Percentiles rank a stretch among this genome's conserved stretches.
phyloP scores from a whole-genome alignment of 2,888 invertebrate genomes.

The Thecocarcelia acutangulata region DNA sequence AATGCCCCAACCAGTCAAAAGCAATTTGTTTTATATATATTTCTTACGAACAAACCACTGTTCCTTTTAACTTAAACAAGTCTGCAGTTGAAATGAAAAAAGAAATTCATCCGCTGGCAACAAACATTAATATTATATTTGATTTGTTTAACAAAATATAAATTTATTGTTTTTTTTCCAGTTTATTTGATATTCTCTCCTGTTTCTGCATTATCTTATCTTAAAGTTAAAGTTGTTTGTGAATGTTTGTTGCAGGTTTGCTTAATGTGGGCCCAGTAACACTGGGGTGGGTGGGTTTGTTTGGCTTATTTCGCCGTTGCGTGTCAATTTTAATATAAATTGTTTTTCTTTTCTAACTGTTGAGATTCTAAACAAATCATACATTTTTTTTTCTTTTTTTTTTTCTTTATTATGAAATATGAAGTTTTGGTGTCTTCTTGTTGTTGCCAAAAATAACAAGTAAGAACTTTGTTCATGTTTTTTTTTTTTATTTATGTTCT shows the following conservation, averaged over 20 bases:
- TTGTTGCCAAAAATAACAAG: too few relatives aligned
- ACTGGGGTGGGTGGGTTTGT: too few relatives aligned
- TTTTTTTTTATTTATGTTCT: too few relatives aligned
- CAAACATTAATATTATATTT: constrained; percentile 71
- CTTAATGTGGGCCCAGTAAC: not conserved
- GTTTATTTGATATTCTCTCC: constrained; percentile 39
- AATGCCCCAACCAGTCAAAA: too few relatives aligned
- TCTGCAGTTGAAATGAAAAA: constrained; percentile 23
- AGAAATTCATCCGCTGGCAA: constrained; percentile 40
- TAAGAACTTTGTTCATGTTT: too few relatives aligned
- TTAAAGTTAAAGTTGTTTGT: constrained; percentile 50
- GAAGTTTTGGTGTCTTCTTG: constrained; percentile 31
- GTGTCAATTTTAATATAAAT: constrained; percentile 71
- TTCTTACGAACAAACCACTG: constrained; percentile 45
- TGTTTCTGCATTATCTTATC: constrained; percentile 39
- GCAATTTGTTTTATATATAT: too few relatives aligned
- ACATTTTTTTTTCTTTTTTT: not conserved
- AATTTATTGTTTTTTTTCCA: constrained; percentile 65
- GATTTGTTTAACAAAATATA: constrained; percentile 64
- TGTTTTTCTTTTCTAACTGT: constrained; percentile 50
- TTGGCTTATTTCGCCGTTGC: not conserved
- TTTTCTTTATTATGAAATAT: constrained; percentile 59
- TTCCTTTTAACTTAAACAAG: constrained; percentile 44
- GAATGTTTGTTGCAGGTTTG: constrained; percentile 13
- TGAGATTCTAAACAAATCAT: constrained; percentile 4